Conservation (phyloP, 2,797 vertebrate species). For the Sebastes aleutianus region DNA sequence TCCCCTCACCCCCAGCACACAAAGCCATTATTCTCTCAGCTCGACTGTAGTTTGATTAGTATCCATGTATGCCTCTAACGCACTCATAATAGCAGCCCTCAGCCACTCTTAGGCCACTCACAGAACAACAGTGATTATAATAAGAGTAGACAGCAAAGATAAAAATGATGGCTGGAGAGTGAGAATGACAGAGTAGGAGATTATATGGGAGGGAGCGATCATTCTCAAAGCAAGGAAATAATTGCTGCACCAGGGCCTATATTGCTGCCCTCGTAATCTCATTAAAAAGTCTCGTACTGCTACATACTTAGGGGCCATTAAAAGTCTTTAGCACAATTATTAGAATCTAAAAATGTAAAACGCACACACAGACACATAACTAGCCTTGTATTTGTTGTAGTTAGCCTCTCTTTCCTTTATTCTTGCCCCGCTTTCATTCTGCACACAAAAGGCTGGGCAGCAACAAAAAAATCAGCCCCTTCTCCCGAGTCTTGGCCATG, state of each 20-base stretch:
- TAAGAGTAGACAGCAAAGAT: conserved; percentile 71
- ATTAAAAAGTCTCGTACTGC: conserved; percentile 77
- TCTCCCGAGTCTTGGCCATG: conserved; percentile 72
- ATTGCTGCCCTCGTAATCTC: conserved; percentile 76
- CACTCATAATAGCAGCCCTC: conserved; percentile 74
- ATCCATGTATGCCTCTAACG: conserved; percentile 69
- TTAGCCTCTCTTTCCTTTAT: conserved; percentile 41
- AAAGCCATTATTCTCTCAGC: conserved; percentile 70
- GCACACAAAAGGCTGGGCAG: conserved; percentile 56
- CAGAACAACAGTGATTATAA: conserved; percentile 78
- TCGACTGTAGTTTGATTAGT: conserved; percentile 76
- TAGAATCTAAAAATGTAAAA: conserved; percentile 61
- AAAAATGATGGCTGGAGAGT: conserved; percentile 71
- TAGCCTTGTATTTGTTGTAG: conserved; percentile 49
- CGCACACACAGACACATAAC: conserved; percentile 30
- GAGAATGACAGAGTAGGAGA: conserved; percentile 64
- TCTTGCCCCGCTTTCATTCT: conserved; percentile 42
- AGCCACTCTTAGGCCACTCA: conserved; percentile 72
- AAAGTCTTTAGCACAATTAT: conserved; percentile 76
- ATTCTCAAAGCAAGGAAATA: conserved; percentile 75
- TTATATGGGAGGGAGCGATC: conserved; percentile 63
- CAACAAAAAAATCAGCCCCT: conserved; percentile 43
- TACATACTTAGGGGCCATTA: conserved; percentile 74
- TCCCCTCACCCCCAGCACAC: conserved; percentile 59
- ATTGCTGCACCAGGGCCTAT: conserved; percentile 70